Evolutionary conservation across 1,140 invertebrate genomes (phyloP).

Genomic region (Procambarus virginalis): DNA sequence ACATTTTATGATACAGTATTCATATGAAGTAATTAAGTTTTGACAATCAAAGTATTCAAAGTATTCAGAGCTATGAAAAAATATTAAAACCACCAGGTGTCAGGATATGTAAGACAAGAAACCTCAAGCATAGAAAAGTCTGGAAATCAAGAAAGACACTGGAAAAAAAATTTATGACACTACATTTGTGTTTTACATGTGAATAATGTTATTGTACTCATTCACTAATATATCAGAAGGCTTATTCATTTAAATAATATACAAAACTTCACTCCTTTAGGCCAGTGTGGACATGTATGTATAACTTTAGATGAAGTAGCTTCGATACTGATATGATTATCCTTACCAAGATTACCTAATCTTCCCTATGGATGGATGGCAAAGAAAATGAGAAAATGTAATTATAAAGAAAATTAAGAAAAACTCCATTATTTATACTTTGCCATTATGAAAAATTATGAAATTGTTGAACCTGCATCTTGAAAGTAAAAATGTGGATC

Average conservation of each 20-base stretch:
- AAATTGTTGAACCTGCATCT: not conserved
- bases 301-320: conserved; percentile 43
- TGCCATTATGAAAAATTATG: not conserved
- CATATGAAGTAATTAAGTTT: not conserved
- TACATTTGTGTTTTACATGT: not conserved
- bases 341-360: conserved; percentile 60
- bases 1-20: not conserved
- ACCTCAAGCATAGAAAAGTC: not conserved
- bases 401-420: conserved; percentile 21
- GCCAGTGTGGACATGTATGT: conserved; percentile 2
- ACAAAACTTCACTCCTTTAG: not conserved
- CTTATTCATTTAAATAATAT: conserved; percentile 37
- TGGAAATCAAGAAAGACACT: not conserved
- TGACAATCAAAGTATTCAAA: not conserved
- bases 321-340: conserved; percentile 19
- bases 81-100: not conserved
- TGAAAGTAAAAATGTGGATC: conserved; percentile 1
- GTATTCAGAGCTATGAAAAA: not conserved
- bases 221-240: conserved; percentile 16
- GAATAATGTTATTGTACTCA: not conserved
- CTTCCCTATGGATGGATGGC: conserved; percentile 61
- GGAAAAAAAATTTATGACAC: not conserved
- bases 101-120: not conserved
- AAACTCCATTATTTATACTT: not conserved
- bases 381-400: conserved; percentile 41